phyloP scores from a whole-genome alignment of 2,113 vertebrate species.

The Collichthys lucidus region DNA sequence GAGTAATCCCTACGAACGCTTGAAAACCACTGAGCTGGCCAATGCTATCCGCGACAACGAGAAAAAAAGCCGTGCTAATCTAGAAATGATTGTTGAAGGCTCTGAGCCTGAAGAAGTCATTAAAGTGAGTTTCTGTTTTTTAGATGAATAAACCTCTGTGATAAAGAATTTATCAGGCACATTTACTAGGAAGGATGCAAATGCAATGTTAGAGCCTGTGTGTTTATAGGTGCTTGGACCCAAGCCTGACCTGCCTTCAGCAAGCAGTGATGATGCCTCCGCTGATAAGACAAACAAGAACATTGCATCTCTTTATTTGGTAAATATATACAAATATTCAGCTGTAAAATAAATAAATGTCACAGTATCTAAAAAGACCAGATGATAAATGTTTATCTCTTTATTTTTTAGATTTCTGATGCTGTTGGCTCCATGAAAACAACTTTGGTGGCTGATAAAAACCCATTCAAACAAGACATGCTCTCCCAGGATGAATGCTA shows the following conservation, averaged over 20 bases:
- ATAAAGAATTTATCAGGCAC: not conserved
- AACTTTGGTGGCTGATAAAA: slow-evolving; percentile 66
- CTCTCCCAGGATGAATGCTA: slow-evolving; percentile 80
- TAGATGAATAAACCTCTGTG: not conserved
- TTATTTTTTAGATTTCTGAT: slow-evolving; percentile 80
- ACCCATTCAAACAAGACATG: slow-evolving; percentile 81
- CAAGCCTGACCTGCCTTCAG: slow-evolving; percentile 69
- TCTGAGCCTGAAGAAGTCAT: slow-evolving; percentile 72
- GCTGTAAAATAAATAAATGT: not conserved
- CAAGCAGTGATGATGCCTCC: slow-evolving; percentile 41
- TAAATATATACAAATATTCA: slow-evolving; percentile 38
- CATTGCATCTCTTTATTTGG: slow-evolving; percentile 77
- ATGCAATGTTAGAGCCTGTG: not conserved
- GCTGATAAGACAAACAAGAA: slow-evolving; percentile 55
- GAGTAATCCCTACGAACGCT: slow-evolving; percentile 75
- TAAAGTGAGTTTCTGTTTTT: slow-evolving; percentile 57
- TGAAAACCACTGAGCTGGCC: slow-evolving; percentile 79
- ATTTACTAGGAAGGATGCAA: not conserved
- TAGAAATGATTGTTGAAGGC: slow-evolving; percentile 74
- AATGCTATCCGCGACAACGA: slow-evolving; percentile 81
- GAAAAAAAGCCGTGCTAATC: slow-evolving; percentile 63
- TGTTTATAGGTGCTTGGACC: slow-evolving; percentile 77
- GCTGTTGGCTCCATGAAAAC: slow-evolving; percentile 74
- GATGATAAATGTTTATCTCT: not conserved
- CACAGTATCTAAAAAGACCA: not conserved